phyloP scores from a whole-genome alignment of 2,888 invertebrate species.

The Meandrusa payeni region DNA sequence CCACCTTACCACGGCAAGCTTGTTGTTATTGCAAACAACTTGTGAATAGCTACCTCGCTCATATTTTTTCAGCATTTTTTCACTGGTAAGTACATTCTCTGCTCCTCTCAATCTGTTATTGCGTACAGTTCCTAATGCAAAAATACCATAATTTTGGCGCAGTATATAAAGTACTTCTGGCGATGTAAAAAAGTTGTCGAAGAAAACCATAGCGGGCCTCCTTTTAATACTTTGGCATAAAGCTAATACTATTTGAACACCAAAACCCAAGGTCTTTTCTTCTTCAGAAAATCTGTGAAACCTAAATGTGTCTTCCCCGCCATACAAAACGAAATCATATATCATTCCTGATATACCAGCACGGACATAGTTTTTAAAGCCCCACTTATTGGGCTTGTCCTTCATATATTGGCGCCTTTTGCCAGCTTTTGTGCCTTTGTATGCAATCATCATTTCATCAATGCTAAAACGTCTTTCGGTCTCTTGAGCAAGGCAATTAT shows the following conservation, averaged over 20 bases:
- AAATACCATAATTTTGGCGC: no score
- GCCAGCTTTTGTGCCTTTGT: constrained; percentile 44
- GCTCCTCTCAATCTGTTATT: no score
- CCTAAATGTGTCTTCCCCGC: constrained; percentile 39
- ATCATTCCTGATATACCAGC: constrained; percentile 44
- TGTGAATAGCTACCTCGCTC: not conserved
- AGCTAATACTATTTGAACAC: constrained; percentile 38
- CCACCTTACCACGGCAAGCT: constrained; percentile 29
- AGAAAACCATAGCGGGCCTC: constrained; percentile 20
- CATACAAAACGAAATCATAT: constrained; percentile 44
- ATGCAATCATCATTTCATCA: constrained; percentile 46
- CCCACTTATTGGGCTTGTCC: constrained; percentile 47
- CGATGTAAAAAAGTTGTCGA: constrained; percentile 27
- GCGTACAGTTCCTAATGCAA: no score
- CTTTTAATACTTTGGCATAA: constrained; percentile 9
- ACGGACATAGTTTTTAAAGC: constrained; percentile 43
- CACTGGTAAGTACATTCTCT: no score
- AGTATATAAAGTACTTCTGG: not conserved
- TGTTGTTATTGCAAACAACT: constrained; percentile 25
- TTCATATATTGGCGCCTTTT: constrained; percentile 41
- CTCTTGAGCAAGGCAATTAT: constrained; percentile 30
- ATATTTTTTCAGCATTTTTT: no score
- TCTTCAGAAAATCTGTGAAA: constrained; percentile 31
- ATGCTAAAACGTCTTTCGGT: constrained; percentile 35
- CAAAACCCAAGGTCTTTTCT: constrained; percentile 35